Evolutionary conservation across 1,140 invertebrate species (phyloP).

Genomic region (Cotesia glomerata): DNA sequence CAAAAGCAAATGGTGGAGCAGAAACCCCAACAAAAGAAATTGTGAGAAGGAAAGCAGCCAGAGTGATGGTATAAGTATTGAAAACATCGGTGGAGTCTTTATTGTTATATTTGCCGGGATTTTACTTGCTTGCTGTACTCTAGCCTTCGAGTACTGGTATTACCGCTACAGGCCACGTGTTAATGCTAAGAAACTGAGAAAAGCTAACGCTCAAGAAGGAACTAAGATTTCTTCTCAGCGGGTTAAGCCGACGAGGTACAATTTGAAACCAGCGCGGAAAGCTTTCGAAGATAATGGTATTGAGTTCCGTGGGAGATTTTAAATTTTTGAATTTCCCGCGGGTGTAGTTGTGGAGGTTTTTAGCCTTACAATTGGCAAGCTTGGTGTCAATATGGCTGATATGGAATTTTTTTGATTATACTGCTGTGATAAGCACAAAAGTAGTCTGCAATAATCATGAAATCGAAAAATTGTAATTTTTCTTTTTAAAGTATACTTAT

Average conservation of each 20-base stretch:
- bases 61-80: conserved; percentile 94
- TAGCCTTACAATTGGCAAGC: too few relatives aligned
- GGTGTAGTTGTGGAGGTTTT: too few relatives aligned
- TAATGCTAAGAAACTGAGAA: neutral
- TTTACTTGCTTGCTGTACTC: conserved; percentile 85
- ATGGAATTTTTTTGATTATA: too few relatives aligned
- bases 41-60: conserved; percentile 92
- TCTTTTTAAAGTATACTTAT: too few relatives aligned
- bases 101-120: conserved; percentile 96
- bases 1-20: conserved; percentile 96
- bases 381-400: too few relatives aligned
- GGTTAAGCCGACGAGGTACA: conserved; percentile 45
- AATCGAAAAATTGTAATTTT: too few relatives aligned
- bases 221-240: conserved; percentile 24
- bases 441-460: too few relatives aligned
- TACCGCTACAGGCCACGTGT: conserved; percentile 72
- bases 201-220: neutral
- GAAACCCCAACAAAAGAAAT: conserved; percentile 76
- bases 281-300: conserved; percentile 29
- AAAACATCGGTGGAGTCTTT: conserved; percentile 97
- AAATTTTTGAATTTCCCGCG: conserved; percentile 4
- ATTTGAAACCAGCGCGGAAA: conserved; percentile 48
- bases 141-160: conserved; percentile 96
- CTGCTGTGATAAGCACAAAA: too few relatives aligned
- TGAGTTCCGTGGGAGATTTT: conserved; percentile 45